Base-by-base conservation (phyloP, 1,140 invertebrate genomes). In the Liolophura sinensis region DNA sequence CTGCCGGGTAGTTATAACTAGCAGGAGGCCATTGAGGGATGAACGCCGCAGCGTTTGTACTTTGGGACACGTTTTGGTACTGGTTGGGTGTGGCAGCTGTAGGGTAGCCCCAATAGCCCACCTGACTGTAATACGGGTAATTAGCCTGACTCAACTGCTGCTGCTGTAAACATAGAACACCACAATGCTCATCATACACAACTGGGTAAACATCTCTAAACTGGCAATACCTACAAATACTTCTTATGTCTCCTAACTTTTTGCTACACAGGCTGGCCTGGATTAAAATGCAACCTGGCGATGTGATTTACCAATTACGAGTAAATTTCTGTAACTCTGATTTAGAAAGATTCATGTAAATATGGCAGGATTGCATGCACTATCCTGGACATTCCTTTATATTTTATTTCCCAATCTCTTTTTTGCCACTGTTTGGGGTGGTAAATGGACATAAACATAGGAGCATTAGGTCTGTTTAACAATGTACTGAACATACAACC, bases 21-120 rank as follows among this genome's bases (percentile, higher is more conserved):
- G 64, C 67, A 67, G 31, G 31, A 40, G 74, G 72, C 67, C 73
- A 77, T 60, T 73, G 73, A 22, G 64, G 64, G 51, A 70, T 70
- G 11, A 57, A 40, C 31, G 31, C 31, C 31, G 31, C 31, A 62
- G 73, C 68, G 54, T 72, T 71, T 56, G 64, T 67, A 52, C 67
- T 65, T 48, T 71, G 69, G 14, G 69, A 68, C 48, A 71, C 64
- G 16, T 64, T 67, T 60, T 73, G 73, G 48, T 73, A 73, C 50
- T 46, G 52, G 5, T 54, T 70, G 64, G 52, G 68, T 64, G 24
- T 71, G 61, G 63, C 68, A 47, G 63, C 66, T 67, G 49, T 40
- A 40, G 62, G 67, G 54, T 72, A 72, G 15, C 64, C 69, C 64
- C 68, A 77, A 61, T 75, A 75, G n/a, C 73, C 73, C 71, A 75